Evolutionary conservation across 2,113 vertebrate genomes (phyloP).

Genomic region (Caloenas nicobarica): DNA sequence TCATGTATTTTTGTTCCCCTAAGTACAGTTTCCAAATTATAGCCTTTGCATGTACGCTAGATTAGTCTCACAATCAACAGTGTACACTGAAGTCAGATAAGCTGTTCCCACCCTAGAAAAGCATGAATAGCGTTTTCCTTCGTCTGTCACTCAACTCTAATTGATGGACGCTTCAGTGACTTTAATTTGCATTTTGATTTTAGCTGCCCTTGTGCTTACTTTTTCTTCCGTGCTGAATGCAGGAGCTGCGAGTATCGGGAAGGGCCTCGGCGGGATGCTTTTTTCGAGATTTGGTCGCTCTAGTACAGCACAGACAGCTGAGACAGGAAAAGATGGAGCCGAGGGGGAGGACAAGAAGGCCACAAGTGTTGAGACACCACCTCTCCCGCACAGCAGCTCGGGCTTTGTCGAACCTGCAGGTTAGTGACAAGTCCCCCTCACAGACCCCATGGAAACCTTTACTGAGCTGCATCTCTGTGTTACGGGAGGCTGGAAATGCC

Average conservation of each 20-base stretch:
- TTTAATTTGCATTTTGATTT: background rate
- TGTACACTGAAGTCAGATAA: background rate
- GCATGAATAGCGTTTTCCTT: background rate
- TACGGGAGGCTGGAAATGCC: background rate
- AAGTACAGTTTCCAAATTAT: background rate
- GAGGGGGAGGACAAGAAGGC: constrained; percentile 84
- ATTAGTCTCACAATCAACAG: background rate
- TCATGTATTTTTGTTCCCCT: background rate
- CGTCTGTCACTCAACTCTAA: background rate
- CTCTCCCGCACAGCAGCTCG: constrained; percentile 78
- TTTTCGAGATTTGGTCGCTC: constrained; percentile 94
- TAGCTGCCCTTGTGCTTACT: background rate
- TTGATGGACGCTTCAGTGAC: background rate
- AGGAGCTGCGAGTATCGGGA: constrained; percentile 97
- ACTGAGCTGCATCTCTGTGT: background rate
- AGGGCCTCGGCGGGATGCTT: constrained; percentile 95
- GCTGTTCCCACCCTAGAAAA: constrained; percentile 37
- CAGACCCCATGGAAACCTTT: background rate
- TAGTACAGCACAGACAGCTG: constrained; percentile 77
- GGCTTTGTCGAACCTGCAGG: constrained; percentile 82
- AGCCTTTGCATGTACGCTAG: background rate
- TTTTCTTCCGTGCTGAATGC: background rate
- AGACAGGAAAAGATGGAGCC: constrained; percentile 76
- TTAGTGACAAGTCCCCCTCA: constrained; percentile 60
- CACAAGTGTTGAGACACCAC: constrained; percentile 67